Evolutionary conservation across 2,113 vertebrate genomes (phyloP).

Genomic region (Tonatia bakeri): DNA sequence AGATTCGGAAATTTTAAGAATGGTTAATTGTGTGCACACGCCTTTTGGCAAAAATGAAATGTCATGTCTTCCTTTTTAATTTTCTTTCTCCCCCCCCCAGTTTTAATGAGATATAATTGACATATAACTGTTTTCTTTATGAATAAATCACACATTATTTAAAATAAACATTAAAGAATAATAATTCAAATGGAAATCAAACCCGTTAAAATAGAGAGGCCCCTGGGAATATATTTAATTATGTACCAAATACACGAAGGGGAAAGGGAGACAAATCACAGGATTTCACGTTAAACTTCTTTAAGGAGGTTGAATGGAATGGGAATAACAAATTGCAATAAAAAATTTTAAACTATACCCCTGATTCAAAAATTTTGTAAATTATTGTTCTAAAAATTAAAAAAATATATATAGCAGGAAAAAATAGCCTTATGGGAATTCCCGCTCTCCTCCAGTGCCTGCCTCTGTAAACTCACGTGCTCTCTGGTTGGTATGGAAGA

Average conservation of each 20-base stretch:
- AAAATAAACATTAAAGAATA: constrained; percentile 17
- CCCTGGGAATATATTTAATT: neutral
- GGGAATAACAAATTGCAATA: neutral
- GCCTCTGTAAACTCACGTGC: neutral
- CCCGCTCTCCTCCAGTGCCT: neutral
- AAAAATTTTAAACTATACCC: neutral
- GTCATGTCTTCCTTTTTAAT: neutral
- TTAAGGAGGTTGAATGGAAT: neutral
- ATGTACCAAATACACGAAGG: neutral
- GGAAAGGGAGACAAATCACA: constrained; percentile 11
- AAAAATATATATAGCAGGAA: neutral
- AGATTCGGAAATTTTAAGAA: neutral
- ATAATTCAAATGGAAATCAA: constrained; percentile 11
- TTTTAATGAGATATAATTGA: constrained; percentile 12
- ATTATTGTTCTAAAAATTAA: neutral
- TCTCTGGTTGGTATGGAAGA: neutral
- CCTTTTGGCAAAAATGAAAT: constrained; percentile 17
- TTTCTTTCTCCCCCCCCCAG: neutral
- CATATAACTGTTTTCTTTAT: constrained; percentile 9
- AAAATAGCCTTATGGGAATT: neutral
- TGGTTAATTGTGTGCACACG: neutral
- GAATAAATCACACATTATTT: neutral
- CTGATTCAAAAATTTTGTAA: neutral
- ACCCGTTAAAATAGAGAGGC: neutral
- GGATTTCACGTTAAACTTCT: neutral